Conservation (phyloP, 1,140 invertebrate genomes). For the Caenorhabditis latens region DNA sequence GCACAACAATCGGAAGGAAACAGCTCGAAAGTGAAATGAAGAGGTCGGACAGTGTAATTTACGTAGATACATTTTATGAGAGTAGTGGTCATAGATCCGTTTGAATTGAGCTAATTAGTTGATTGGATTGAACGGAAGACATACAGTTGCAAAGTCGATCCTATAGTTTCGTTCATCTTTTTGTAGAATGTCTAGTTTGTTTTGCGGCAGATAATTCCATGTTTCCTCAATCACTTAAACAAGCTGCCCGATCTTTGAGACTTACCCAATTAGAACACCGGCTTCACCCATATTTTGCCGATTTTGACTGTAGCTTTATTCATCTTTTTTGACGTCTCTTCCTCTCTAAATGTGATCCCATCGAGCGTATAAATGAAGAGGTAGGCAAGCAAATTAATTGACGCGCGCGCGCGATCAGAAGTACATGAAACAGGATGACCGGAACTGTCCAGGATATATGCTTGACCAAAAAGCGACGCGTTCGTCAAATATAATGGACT, state of each 20-base stretch:
- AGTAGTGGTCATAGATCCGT: background rate
- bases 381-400: conserved; percentile 35
- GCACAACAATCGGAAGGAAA: conserved; percentile 5
- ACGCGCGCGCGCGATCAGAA: conserved; percentile 2
- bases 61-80: background rate
- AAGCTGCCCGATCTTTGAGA: conserved; percentile 5
- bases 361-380: background rate
- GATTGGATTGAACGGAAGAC: background rate
- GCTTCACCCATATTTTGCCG: background rate
- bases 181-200: background rate
- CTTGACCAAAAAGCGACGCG: background rate
- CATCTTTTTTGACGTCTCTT: conserved; percentile 15
- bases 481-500: background rate
- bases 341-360: background rate
- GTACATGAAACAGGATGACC: conserved; percentile 28
- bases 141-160: background rate
- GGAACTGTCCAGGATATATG: conserved; percentile 1
- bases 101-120: background rate
- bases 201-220: background rate
- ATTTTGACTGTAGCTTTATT: background rate
- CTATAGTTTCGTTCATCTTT: background rate
- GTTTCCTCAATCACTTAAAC: background rate
- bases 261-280: background rate
- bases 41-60: background rate
- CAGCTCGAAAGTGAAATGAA: background rate